Base-by-base conservation (phyloP, 1,140 invertebrate genomes). In the Diorhabda carinulata region DNA sequence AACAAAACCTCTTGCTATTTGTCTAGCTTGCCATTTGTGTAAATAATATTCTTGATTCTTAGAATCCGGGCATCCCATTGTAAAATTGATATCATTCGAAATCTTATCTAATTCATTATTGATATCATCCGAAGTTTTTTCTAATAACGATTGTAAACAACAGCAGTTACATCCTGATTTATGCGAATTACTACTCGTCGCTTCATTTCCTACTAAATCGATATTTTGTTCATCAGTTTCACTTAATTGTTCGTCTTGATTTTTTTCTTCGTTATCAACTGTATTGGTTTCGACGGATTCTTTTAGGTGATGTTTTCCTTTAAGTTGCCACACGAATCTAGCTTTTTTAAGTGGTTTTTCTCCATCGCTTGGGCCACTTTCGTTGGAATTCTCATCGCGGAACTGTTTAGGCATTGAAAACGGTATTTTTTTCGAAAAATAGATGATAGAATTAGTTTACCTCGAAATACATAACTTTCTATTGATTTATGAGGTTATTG, bases 1-100 rank as follows among this genome's bases (percentile, higher is more conserved):
- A 47, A 91, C 83, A 79, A 87, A 88, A 63, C 88, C 87, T 80
- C 88, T 88, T 2, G 87, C 87, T 69, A 89, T 83, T 82, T 91
- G 89, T 81, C 85, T 86, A 9, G 86, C 86, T 76, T 92, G 90
- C 89, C 89, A 91, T 76, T 84, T 81, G 42, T 81, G 79, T 74
- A 86, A 82, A 73, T 83, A 85, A 71, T 85, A 82, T 70, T 86
- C 84, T 70, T 87, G 83, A 72, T 73, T 77, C 65, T 73, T 78
- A 6, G 56, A 72, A 47, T 73, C 73, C 0, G 73, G 70, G 65
- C 71, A 75, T 0, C 77, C 75, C 60, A 79, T 61, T 40, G 76
- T 77, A 8, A 78, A 65, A 43, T 78, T 78, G 44, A 43, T 7
- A 63, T 79, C 78, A 68, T 78, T 73, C 61, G 69, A 73, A 64